Conservation (phyloP, 2,113 vertebrate species). For the Trinectes maculatus region DNA sequence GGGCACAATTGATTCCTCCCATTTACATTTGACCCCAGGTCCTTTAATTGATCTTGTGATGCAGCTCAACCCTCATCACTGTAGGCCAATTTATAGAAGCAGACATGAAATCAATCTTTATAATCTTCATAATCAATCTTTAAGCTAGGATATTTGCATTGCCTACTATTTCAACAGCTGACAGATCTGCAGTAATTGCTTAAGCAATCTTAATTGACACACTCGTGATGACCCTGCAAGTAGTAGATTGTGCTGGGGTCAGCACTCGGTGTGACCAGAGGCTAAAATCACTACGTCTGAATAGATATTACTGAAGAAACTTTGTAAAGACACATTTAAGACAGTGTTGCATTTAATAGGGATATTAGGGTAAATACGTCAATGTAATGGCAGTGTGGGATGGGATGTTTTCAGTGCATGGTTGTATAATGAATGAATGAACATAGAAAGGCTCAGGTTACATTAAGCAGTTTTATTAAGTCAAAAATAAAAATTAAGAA, state of each 20-base stretch:
- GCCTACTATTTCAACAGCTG: slow-evolving; percentile 21
- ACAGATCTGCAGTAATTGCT: slow-evolving; percentile 45
- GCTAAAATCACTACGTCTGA: not conserved
- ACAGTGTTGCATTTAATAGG: too few relatives aligned
- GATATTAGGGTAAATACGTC: too few relatives aligned
- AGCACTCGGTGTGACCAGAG: slow-evolving; percentile 10
- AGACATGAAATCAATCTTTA: slow-evolving; percentile 57
- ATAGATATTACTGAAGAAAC: slow-evolving; percentile 18
- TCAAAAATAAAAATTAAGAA: too few relatives aligned
- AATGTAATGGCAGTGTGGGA: too few relatives aligned
- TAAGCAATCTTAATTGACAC: slow-evolving; percentile 24
- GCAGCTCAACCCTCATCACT: slow-evolving; percentile 34
- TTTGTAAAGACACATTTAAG: not conserved
- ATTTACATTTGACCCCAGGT: slow-evolving; percentile 14
- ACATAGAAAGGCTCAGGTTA: too few relatives aligned
- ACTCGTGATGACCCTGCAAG: slow-evolving; percentile 52
- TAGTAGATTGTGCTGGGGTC: slow-evolving; percentile 30
- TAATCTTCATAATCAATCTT: too few relatives aligned
- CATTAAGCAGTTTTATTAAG: too few relatives aligned
- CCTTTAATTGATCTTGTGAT: slow-evolving; percentile 34
- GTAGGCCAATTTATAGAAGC: slow-evolving; percentile 19
- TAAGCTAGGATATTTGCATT: slow-evolving; percentile 45
- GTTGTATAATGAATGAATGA: too few relatives aligned
- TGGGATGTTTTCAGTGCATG: too few relatives aligned
- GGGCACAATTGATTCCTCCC: slow-evolving; percentile 5